Evolutionary conservation across 2,113 vertebrate species (phyloP), one percentile per base, ranked within the genome.

Genomic region (Nyctibius bracteatus): DNA sequence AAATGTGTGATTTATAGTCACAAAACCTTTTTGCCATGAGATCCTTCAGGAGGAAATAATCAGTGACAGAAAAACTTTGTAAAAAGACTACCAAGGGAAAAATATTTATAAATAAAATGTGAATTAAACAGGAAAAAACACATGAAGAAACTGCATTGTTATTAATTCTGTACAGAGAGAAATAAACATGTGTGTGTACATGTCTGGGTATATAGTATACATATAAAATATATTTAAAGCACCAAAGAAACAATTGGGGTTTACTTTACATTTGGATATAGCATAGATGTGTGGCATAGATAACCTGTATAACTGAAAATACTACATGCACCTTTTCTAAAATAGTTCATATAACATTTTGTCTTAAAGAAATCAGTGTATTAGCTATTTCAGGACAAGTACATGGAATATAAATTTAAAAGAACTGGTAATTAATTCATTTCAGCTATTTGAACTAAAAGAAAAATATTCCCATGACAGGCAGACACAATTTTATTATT

Each of bases 181-280:
- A 86, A 54, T 33, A 25, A 43, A 0, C 10, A 20, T 33, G 9
- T 8, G 5, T 87, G 10, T 70, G 8, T 41, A 35, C 4, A 11
- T 15, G 14, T 14, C 24, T n/a, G 35, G 28, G 51, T 14, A 27
- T 51, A 31, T 3, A 46, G 14, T 33, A 35, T 11, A 46, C 2
- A 22, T 27, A 37, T 10, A 23, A 57, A 67, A 31, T 17, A 52
- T 22, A 41, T 58, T 55, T 61, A 83, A 83, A 92, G 3, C 25
- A 61, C 25, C 12, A 47, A 14, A 67, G 58, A 91, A 77, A 51
- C 0, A 0, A 44, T 5, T 43, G 37, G 19, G 3, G 2, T 24
- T 65, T 37, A n/a, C 4, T 28, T 62, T 70, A 23, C 3, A 20
- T 41, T 58, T 65, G 15, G 11, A n/a, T 78, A 46, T 20, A 25